Conservation (phyloP, 1,140 invertebrate species). For the Papilio polyxenes region DNA sequence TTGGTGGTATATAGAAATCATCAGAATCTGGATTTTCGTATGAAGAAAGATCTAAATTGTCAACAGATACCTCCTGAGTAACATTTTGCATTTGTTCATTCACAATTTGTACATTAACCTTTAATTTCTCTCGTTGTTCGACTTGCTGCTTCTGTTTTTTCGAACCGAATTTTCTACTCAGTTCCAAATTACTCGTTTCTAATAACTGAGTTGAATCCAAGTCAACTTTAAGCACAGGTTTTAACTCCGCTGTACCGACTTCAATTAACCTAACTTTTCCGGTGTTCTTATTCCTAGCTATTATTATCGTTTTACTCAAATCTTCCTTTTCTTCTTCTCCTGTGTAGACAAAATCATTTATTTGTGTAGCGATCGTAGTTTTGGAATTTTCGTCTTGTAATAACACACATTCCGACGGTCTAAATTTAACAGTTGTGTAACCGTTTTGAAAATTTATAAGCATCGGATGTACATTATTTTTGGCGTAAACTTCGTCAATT, state of each 20-base stretch:
- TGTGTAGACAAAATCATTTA: constrained; percentile 58
- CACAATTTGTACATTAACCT: constrained; percentile 64
- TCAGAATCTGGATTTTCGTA: constrained; percentile 62
- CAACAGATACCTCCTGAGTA: constrained; percentile 56
- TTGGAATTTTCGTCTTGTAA: constrained; percentile 49
- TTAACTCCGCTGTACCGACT: constrained; percentile 52
- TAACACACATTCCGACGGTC: constrained; percentile 48
- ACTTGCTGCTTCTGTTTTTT: constrained; percentile 68
- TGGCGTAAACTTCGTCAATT: constrained; percentile 59
- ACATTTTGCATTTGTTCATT: constrained; percentile 67
- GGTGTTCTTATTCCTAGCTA: constrained; percentile 59
- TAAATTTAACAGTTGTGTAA: constrained; percentile 54
- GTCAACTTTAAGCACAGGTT: constrained; percentile 55
- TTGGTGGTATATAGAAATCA: constrained; percentile 69
- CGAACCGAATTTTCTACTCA: constrained; percentile 72
- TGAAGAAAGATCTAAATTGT: constrained; percentile 59
- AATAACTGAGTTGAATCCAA: constrained; percentile 44
- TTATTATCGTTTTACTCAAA: constrained; percentile 58
- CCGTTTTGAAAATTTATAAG: constrained; percentile 68
- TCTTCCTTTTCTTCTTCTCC: constrained; percentile 61
- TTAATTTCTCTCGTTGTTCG: constrained; percentile 68
- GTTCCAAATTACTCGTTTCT: constrained; percentile 59
- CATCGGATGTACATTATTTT: constrained; percentile 53
- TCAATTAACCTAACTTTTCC: constrained; percentile 68
- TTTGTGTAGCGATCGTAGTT: constrained; percentile 52